Percentiles rank a stretch among this genome's conserved stretches.
Evolutionary conservation across 2,888 invertebrate species (phyloP).

Genomic region (Tachystola acroxantha): DNA sequence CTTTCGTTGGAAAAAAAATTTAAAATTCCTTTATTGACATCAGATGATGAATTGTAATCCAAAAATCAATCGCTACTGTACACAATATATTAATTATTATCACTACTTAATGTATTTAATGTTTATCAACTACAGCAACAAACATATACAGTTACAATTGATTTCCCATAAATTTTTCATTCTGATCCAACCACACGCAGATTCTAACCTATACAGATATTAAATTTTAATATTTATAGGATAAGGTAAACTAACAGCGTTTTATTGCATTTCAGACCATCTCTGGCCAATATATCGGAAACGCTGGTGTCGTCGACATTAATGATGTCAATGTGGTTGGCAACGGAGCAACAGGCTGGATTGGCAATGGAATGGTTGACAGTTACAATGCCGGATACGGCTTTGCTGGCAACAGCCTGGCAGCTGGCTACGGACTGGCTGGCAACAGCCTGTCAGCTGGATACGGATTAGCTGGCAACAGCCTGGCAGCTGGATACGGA

Average conservation of each 20-base stretch:
- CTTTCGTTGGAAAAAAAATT: no score
- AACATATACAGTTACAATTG: no score
- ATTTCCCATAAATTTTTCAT: no score
- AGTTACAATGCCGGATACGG: background rate
- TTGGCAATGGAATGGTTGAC: background rate
- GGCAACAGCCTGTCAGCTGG: background rate
- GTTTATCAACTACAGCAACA: no score
- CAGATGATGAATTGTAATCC: no score
- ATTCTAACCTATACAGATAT: no score
- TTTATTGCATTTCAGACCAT: slow-evolving; percentile 11
- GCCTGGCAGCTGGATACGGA: background rate
- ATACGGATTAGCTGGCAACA: no score
- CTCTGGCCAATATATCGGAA: slow-evolving; percentile 13
- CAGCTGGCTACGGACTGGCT: background rate
- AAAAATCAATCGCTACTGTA: no score
- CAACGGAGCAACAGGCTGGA: slow-evolving; percentile 5
- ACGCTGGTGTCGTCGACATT: background rate
- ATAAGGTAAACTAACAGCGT: background rate
- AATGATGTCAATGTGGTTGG: background rate
- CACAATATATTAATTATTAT: no score
- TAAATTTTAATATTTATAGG: background rate
- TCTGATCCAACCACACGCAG: background rate
- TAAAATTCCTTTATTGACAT: no score
- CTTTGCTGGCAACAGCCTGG: background rate
- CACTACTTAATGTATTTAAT: no score